Conservation (phyloP, 1,140 invertebrate genomes). For the Apocrypta bakeri region DNA sequence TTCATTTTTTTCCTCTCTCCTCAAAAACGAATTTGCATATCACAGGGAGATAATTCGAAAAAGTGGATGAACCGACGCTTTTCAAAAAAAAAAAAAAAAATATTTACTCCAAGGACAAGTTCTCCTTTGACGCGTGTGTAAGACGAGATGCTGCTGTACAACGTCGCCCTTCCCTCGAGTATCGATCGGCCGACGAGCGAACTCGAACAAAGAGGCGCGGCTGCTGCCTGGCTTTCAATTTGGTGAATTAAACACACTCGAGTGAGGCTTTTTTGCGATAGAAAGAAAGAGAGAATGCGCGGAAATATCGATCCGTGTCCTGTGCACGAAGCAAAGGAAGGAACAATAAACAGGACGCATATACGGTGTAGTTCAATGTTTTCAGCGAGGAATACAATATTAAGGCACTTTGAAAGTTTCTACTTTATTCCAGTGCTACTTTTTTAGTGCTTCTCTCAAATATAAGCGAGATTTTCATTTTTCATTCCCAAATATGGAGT, state of each 20-base stretch:
- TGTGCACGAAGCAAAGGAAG: background rate
- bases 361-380: too few relatives aligned
- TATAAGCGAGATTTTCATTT: too few relatives aligned
- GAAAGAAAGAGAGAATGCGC: background rate
- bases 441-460: too few relatives aligned
- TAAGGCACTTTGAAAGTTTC: too few relatives aligned
- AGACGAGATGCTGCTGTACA: conserved; percentile 11
- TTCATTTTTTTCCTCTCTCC: conserved; percentile 37
- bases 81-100: background rate
- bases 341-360: conserved; percentile 20
- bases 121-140: background rate
- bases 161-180: conserved; percentile 38
- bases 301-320: conserved; percentile 37
- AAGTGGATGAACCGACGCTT: background rate
- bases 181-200: conserved; percentile 56
- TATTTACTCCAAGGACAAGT: background rate
- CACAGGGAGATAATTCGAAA: background rate
- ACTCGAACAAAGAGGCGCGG: conserved; percentile 51
- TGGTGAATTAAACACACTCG: conserved; percentile 46
- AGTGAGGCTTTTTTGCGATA: background rate
- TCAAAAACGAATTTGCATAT: conserved; percentile 1
- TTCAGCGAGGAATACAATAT: too few relatives aligned
- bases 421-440: too few relatives aligned
- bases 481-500: too few relatives aligned
- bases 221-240: conserved; percentile 45